Evolutionary conservation across 1,140 invertebrate genomes (phyloP).

Genomic region (Penaeus indicus): DNA sequence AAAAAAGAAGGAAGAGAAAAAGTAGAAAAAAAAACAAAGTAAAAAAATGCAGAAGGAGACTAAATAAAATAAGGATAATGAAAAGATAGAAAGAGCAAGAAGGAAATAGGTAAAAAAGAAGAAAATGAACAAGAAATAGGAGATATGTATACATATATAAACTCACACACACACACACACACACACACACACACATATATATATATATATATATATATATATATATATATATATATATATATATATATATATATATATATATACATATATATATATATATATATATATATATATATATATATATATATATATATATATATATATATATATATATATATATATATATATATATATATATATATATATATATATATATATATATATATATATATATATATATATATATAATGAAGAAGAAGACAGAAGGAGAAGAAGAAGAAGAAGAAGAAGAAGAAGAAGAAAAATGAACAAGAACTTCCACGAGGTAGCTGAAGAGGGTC

Average conservation of each 20-base stretch:
- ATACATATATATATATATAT: not conserved
- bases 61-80: no score
- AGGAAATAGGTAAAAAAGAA: no score
- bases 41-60: no score
- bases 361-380: constrained; percentile 1
- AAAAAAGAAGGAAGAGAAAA: no score
- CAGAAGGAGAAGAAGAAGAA: not conserved
- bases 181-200: not conserved
- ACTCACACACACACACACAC: no score
- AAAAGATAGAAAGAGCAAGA: no score
- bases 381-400: not conserved
- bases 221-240: constrained; percentile 12
- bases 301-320: not conserved
- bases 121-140: no score
- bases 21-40: no score
- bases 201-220: constrained; percentile 16
- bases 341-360: constrained; percentile 12
- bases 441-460: not conserved
- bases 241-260: not conserved
- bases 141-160: not conserved
- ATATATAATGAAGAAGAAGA: not conserved
- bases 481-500: no score
- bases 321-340: constrained; percentile 16
- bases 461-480: not conserved
- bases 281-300: not conserved